A percentile compares a stretch with the other conserved stretches of the same genome.
These are phyloP conservation scores for Eucera pruinosa DNA, from an alignment of 2,888 invertebrate species.

Conservation along the genomic window DNA sequence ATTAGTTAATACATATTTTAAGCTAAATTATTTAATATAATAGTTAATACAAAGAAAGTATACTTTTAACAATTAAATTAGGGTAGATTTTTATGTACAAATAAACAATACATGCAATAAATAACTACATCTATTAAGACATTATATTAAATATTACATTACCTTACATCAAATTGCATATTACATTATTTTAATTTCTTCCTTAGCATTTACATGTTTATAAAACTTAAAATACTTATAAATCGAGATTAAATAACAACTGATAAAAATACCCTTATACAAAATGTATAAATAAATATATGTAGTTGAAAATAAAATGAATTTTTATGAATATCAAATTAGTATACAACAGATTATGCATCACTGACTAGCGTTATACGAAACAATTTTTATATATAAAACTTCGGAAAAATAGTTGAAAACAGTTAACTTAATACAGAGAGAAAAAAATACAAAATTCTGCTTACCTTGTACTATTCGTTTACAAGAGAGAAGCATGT, in stretches of 20 bases:
- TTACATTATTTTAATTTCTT: too few relatives aligned
- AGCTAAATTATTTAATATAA: neutral
- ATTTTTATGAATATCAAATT: neutral
- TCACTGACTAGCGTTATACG: neutral
- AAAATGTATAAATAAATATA: neutral
- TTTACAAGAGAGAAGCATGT: conserved; percentile 49
- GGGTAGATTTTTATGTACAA: neutral
- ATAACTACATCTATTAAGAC: neutral
- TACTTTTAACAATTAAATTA: neutral
- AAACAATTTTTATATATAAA: conserved; percentile 4
- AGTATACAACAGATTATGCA: neutral
- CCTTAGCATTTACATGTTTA: neutral
- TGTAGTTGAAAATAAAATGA: neutral
- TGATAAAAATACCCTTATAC: neutral
- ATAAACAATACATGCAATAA: neutral
- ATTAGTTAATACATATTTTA: neutral
- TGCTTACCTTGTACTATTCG: conserved; percentile 53
- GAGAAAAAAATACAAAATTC: neutral
- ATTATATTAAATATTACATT: neutral
- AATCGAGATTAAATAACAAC: neutral
- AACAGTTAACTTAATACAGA: too few relatives aligned
- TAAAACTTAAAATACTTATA: neutral
- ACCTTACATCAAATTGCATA: too few relatives aligned
- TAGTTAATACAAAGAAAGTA: neutral
- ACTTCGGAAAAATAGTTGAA: too few relatives aligned